Evolutionary conservation across 2,113 vertebrate species (phyloP).

Genomic region (Clarias batrachus): DNA sequence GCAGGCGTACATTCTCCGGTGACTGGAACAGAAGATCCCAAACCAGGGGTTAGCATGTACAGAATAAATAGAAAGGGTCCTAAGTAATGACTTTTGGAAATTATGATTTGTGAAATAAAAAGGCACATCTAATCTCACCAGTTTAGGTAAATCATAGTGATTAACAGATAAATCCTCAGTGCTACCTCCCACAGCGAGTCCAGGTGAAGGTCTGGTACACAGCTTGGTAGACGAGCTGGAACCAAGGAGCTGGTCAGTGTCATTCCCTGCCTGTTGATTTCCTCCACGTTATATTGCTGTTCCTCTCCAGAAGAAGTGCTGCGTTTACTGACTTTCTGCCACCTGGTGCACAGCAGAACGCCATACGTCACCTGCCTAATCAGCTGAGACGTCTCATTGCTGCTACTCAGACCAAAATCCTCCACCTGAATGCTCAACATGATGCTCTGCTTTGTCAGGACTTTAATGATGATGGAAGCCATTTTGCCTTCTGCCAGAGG

Average conservation of each 20-base stretch:
- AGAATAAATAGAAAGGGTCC: background rate
- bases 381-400: constrained; percentile 65
- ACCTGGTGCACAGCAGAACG: constrained; percentile 64
- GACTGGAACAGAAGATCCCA: constrained; percentile 61
- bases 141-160: background rate
- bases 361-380: constrained; percentile 81
- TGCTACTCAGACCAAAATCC: constrained; percentile 63
- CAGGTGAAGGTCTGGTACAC: constrained; percentile 54
- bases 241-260: constrained; percentile 57
- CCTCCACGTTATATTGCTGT: constrained; percentile 59
- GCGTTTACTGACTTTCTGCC: background rate
- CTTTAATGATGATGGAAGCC: constrained; percentile 66
- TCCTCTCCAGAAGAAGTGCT: background rate
- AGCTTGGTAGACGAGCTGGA: background rate
- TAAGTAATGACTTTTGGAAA: background rate
- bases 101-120: background rate
- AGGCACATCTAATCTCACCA: background rate
- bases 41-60: background rate
- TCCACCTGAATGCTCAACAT: constrained; percentile 72
- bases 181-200: constrained; percentile 73
- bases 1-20: constrained; percentile 51
- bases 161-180: background rate
- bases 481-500: constrained; percentile 71
- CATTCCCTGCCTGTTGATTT: constrained; percentile 71
- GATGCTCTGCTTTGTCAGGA: constrained; percentile 67